These are phyloP conservation scores for Allobates femoralis DNA, from an alignment of 2,797 vertebrate genomes.

Conservation along the genomic window DNA sequence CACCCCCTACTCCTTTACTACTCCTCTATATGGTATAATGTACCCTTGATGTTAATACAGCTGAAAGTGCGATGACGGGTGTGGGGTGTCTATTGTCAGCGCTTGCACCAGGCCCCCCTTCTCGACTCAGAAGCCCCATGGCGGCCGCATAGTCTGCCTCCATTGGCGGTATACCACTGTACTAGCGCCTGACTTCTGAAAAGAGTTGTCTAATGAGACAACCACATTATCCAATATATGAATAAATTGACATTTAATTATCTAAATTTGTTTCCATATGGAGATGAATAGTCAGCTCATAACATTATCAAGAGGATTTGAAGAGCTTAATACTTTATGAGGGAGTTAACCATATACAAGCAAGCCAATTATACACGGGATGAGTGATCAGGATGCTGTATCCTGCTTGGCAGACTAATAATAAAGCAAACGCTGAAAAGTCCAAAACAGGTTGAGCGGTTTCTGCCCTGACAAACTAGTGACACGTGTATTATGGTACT, in stretches of 20 bases:
- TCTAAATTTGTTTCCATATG: neutral
- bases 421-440: slow-evolving; percentile 22
- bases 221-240: neutral
- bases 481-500: neutral
- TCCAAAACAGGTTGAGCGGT: slow-evolving; percentile 27
- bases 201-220: too few relatives aligned
- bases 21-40: too few relatives aligned
- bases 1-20: too few relatives aligned
- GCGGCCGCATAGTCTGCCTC: too few relatives aligned
- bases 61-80: too few relatives aligned
- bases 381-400: slow-evolving; percentile 36
- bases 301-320: neutral
- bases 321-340: neutral
- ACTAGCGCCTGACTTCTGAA: too few relatives aligned
- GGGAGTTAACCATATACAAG: neutral
- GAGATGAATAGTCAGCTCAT: neutral
- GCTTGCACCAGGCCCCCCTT: too few relatives aligned
- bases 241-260: neutral
- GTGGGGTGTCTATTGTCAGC: too few relatives aligned
- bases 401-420: slow-evolving; percentile 46
- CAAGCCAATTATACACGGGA: slow-evolving; percentile 17
- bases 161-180: too few relatives aligned
- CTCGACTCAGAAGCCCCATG: too few relatives aligned
- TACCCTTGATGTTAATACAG: too few relatives aligned
- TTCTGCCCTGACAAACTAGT: neutral